Conservation (phyloP, 2,888 invertebrate species). For the Acanthosepion esculentum region DNA sequence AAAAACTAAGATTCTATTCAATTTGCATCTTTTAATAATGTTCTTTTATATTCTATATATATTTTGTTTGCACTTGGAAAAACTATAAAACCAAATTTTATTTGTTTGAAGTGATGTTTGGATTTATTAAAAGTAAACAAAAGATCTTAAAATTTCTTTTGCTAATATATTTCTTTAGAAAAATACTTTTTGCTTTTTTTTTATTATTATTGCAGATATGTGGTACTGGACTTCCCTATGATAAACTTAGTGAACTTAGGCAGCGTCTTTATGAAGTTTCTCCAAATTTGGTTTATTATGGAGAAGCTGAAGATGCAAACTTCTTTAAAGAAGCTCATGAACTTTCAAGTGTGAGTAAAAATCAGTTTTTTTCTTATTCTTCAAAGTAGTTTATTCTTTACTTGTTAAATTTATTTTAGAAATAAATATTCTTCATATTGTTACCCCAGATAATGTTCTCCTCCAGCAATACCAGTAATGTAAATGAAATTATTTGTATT, state of each 20-base stretch:
- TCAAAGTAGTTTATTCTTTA: too few relatives aligned
- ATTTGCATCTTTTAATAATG: too few relatives aligned
- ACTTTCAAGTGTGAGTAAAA: constrained; percentile 77
- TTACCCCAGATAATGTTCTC: too few relatives aligned
- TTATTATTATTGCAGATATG: constrained; percentile 78
- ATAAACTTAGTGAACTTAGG: constrained; percentile 87
- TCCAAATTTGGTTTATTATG: constrained; percentile 90
- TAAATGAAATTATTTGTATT: too few relatives aligned
- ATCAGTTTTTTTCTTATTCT: not conserved
- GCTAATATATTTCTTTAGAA: too few relatives aligned
- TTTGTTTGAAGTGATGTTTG: not conserved
- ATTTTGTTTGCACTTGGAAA: too few relatives aligned
- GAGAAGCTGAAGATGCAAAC: constrained; percentile 87
- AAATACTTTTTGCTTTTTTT: not conserved
- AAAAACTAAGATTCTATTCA: too few relatives aligned
- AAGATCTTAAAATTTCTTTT: not conserved
- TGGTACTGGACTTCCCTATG: constrained; percentile 87
- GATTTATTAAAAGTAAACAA: not conserved
- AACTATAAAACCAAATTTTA: too few relatives aligned
- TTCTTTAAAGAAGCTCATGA: constrained; percentile 88
- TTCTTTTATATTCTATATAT: too few relatives aligned
- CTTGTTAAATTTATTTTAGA: too few relatives aligned
- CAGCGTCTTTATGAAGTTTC: constrained; percentile 87
- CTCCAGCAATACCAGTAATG: too few relatives aligned
- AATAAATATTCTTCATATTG: too few relatives aligned